A percentile compares a stretch with the other conserved stretches of the same genome.
phyloP scores from a whole-genome alignment of 2,888 invertebrate genomes.

The Helobdella robusta region DNA sequence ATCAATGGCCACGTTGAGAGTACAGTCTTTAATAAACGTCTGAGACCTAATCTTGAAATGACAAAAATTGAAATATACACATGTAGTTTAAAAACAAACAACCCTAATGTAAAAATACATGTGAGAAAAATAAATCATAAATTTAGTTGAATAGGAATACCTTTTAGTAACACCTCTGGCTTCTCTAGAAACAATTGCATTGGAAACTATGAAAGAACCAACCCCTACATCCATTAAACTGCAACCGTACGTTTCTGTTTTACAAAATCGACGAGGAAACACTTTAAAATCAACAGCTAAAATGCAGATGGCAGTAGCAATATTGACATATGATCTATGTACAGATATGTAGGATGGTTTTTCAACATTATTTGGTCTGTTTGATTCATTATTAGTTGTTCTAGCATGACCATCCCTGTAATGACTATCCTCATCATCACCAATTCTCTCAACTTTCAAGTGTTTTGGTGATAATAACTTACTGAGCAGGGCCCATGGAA shows the following conservation, averaged over 20 bases:
- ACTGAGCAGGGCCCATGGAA: not conserved
- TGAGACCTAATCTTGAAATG: not conserved
- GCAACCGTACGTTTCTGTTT: conserved; percentile 74
- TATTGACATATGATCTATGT: conserved; percentile 40
- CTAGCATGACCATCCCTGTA: too few relatives aligned
- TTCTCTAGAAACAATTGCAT: conserved; percentile 40
- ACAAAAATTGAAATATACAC: too few relatives aligned
- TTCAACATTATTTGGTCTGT: too few relatives aligned
- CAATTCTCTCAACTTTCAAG: not conserved
- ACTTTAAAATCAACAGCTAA: conserved; percentile 83
- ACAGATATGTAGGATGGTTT: conserved; percentile 40
- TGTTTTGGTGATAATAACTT: too few relatives aligned
- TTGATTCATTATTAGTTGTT: too few relatives aligned
- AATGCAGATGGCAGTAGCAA: conserved; percentile 60
- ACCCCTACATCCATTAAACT: conserved; percentile 88
- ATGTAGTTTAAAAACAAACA: too few relatives aligned
- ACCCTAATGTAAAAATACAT: too few relatives aligned
- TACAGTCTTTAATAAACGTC: not conserved
- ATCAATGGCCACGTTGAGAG: conserved; percentile 45
- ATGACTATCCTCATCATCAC: conserved; percentile 6
- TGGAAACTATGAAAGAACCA: conserved; percentile 62
- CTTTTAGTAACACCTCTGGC: not conserved
- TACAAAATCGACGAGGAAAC: conserved; percentile 76
- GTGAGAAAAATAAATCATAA: too few relatives aligned
- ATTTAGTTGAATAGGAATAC: too few relatives aligned